Conservation (phyloP, 2,888 invertebrate genomes). For the Lysandra bellargus region DNA sequence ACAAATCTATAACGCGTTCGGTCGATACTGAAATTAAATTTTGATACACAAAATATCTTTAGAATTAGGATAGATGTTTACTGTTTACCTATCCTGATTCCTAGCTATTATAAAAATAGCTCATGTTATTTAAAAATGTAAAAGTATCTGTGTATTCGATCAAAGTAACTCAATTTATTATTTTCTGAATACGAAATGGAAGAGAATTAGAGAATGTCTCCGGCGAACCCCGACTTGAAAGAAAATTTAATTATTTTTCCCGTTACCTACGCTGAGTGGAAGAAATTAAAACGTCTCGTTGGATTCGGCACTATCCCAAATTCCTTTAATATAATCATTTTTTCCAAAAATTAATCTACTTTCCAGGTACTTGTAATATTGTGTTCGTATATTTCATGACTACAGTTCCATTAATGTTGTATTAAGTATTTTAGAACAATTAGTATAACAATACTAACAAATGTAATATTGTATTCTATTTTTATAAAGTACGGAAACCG, state of each 20-base stretch:
- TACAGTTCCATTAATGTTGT: background rate
- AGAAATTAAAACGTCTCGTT: slow-evolving; percentile 15
- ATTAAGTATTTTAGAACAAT: too few species aligned
- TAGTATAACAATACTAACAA: too few species aligned
- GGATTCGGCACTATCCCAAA: background rate
- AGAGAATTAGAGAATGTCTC: slow-evolving; percentile 22
- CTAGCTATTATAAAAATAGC: background rate
- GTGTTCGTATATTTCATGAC: background rate
- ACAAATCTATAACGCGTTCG: too few species aligned
- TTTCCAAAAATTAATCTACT: background rate
- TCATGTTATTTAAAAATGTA: background rate
- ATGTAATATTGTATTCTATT: too few species aligned
- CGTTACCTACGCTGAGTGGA: background rate
- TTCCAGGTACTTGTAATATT: background rate
- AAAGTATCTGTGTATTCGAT: background rate
- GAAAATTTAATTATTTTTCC: slow-evolving; percentile 31
- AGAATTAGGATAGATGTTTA: too few species aligned
- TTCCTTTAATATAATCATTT: background rate
- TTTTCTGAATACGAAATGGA: slow-evolving; percentile 27
- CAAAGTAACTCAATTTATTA: slow-evolving; percentile 31
- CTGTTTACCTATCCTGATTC: too few species aligned
- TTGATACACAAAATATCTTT: too few species aligned
- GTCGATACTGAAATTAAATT: background rate
- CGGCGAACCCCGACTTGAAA: background rate
- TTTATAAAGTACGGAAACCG: too few species aligned